phyloP scores from a whole-genome alignment of 2,797 vertebrate species.

The Pseudochromis fuscus region DNA sequence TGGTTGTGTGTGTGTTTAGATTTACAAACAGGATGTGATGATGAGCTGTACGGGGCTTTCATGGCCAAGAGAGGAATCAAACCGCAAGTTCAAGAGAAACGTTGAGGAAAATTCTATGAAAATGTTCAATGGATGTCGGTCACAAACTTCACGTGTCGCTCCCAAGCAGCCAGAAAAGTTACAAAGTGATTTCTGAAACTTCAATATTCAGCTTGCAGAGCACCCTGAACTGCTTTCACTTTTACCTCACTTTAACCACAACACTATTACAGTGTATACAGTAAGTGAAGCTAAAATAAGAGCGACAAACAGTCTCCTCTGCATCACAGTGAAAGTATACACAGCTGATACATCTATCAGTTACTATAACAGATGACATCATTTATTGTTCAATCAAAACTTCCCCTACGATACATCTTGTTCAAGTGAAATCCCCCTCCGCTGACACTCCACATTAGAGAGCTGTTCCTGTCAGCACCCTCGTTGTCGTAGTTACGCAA shows the following conservation, averaged over 20 bases:
- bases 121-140: not conserved
- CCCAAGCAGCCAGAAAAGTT: not conserved
- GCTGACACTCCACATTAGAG: constrained; percentile 39
- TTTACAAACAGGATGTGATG: constrained; percentile 57
- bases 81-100: constrained; percentile 29
- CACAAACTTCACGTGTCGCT: not conserved
- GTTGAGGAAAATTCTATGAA: not conserved
- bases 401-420: constrained; percentile 13
- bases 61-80: not conserved
- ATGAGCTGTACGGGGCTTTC: constrained; percentile 34
- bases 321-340: not conserved
- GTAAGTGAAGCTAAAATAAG: not conserved
- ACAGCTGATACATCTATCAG: not conserved
- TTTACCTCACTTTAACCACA: constrained; percentile 15
- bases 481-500: constrained; percentile 14
- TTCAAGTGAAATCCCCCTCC: constrained; percentile 35
- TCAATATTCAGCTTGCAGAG: not conserved
- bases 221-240: constrained; percentile 21
- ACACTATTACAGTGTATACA: not conserved
- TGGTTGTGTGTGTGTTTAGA: constrained; percentile 2
- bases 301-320: not conserved
- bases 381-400: constrained; percentile 12
- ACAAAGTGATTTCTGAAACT: not conserved
- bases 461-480: constrained; percentile 62
- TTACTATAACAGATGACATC: constrained; percentile 19